These are phyloP conservation scores for Beroe ovata DNA, from an alignment of 37 sponge, comb jelly and placozoan species.

Conservation along the genomic window DNA sequence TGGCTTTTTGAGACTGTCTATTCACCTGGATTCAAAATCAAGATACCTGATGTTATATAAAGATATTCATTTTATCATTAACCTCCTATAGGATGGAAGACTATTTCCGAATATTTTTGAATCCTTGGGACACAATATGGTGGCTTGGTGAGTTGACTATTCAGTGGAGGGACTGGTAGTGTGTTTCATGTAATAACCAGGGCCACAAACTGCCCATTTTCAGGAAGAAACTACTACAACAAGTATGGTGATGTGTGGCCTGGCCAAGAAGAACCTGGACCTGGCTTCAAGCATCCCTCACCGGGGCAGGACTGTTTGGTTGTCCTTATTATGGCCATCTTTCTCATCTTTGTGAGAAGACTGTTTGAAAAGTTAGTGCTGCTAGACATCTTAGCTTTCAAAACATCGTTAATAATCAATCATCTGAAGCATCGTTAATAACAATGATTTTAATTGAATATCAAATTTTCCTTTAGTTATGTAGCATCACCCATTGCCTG, in stretches of 20 bases:
- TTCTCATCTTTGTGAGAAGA: conserved; percentile 9
- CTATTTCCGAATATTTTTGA: neutral
- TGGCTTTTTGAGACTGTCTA: too few species aligned
- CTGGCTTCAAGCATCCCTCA: conserved; percentile 33
- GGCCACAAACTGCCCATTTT: too few species aligned
- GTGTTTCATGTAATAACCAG: too few species aligned
- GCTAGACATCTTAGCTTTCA: neutral
- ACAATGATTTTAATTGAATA: too few species aligned
- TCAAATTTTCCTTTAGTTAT: neutral
- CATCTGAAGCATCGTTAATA: too few species aligned
- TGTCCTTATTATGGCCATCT: conserved; percentile 4
- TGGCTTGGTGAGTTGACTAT: conserved; percentile 17
- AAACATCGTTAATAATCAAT: too few species aligned
- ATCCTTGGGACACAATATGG: conserved; percentile 32
- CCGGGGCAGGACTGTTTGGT: neutral
- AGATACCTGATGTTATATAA: too few species aligned
- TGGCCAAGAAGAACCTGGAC: conserved; percentile 22
- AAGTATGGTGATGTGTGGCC: conserved; percentile 14
- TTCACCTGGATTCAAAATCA: too few species aligned
- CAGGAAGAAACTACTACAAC: neutral
- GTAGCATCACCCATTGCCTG: conserved; percentile 11
- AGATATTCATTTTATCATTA: too few species aligned
- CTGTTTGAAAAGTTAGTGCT: conserved; percentile 14
- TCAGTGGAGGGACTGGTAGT: too few species aligned
- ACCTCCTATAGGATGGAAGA: conserved; percentile 13